These are phyloP conservation scores for Eupithecia pulchellata DNA, from an alignment of 2,888 invertebrate species.

Conservation along the genomic window DNA sequence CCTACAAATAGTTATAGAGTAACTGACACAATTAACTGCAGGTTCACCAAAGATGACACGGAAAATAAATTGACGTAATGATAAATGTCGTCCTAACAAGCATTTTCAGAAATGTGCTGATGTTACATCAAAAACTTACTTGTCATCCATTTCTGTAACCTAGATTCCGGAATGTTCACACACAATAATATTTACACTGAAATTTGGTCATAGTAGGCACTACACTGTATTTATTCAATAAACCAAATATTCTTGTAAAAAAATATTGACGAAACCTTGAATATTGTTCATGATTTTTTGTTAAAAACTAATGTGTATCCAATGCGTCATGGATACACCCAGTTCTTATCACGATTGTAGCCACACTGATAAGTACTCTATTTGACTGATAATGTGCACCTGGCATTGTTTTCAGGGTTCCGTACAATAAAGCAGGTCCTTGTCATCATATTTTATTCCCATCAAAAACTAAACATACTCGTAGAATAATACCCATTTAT, in stretches of 20 bases:
- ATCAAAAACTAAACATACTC: no score
- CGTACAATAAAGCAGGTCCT: neutral
- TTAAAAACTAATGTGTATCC: conserved; percentile 3
- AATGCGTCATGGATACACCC: conserved; percentile 38
- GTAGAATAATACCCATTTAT: no score
- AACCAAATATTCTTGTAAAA: neutral
- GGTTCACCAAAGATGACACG: neutral
- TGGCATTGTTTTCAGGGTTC: neutral
- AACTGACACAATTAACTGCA: neutral
- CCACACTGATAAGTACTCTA: conserved; percentile 38
- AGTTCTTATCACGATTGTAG: conserved; percentile 43
- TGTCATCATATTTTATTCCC: neutral
- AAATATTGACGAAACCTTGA: conserved; percentile 22
- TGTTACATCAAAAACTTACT: conserved; percentile 22
- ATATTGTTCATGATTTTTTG: conserved; percentile 2
- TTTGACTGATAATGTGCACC: conserved; percentile 6
- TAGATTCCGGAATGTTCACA: conserved; percentile 6
- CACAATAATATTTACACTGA: conserved; percentile 15
- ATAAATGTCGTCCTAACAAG: conserved; percentile 1
- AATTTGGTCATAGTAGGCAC: conserved; percentile 8
- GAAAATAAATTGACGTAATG: neutral
- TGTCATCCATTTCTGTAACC: conserved; percentile 27
- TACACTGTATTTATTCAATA: conserved; percentile 13
- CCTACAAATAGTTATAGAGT: no score
- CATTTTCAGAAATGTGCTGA: neutral